Percentiles rank a stretch among this genome's conserved stretches.
phyloP scores from a whole-genome alignment of 2,888 invertebrate species.

The Xanthorhoe spadicearia region DNA sequence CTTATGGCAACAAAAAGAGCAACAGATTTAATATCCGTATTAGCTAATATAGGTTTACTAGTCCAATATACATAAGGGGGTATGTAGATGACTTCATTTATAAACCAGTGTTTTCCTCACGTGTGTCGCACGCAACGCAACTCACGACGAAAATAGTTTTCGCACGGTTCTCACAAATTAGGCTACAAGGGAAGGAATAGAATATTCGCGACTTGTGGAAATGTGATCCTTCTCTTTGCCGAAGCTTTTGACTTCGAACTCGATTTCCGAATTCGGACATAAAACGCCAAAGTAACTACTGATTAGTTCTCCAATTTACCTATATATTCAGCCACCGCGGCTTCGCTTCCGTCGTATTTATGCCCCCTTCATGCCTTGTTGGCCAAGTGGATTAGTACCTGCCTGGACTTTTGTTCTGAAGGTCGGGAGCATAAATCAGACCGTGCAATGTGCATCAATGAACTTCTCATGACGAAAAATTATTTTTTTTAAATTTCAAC shows the following conservation, averaged over 20 bases:
- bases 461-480: no score
- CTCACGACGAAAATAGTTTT: slow-evolving; percentile 62
- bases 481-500: no score
- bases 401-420: no score
- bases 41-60: no score
- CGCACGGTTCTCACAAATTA: slow-evolving; percentile 35
- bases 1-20: no score
- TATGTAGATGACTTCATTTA: slow-evolving; percentile 34
- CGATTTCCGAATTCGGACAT: slow-evolving; percentile 16
- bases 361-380: no score
- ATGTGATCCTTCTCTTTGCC: slow-evolving; percentile 53
- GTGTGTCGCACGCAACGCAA: slow-evolving; percentile 57
- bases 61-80: no score
- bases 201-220: slow-evolving; percentile 64
- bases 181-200: slow-evolving; percentile 65
- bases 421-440: no score
- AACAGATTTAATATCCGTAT: no score
- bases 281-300: not conserved
- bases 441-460: no score
- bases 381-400: no score
- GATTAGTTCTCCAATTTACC: not conserved
- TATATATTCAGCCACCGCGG: not conserved
- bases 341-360: no score
- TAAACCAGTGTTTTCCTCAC: slow-evolving; percentile 56
- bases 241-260: slow-evolving; percentile 52